These are phyloP conservation scores for Mythimna albipuncta DNA, from an alignment of 2,888 invertebrate species.

Conservation along the genomic window DNA sequence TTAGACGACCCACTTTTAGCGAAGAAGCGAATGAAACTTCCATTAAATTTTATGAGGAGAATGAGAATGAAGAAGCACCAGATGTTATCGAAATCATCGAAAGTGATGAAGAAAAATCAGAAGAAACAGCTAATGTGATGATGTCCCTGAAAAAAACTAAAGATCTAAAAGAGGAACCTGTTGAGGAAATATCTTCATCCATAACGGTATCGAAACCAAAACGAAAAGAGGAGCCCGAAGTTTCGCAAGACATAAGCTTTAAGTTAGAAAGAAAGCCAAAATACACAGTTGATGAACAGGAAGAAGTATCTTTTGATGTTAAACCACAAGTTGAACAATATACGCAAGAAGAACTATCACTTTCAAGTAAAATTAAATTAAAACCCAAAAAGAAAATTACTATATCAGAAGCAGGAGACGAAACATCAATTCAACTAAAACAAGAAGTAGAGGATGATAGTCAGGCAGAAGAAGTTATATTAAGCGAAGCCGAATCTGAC, in stretches of 20 bases:
- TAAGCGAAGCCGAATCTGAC: constrained; percentile 92
- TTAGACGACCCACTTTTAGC: constrained; percentile 93
- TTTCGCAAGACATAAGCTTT: constrained; percentile 91
- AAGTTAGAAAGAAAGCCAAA: constrained; percentile 93
- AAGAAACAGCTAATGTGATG: constrained; percentile 80
- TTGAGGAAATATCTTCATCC: constrained; percentile 84
- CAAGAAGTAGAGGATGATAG: constrained; percentile 92
- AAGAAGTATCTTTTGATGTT: constrained; percentile 89
- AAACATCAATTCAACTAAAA: constrained; percentile 92
- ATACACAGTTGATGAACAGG: constrained; percentile 92
- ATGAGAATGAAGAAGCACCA: constrained; percentile 73
- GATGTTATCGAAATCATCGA: constrained; percentile 87
- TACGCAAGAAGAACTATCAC: constrained; percentile 93
- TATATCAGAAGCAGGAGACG: constrained; percentile 92
- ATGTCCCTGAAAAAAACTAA: constrained; percentile 84
- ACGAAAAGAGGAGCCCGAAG: constrained; percentile 81
- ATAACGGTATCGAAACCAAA: constrained; percentile 81
- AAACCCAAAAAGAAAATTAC: constrained; percentile 92
- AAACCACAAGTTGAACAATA: constrained; percentile 86
- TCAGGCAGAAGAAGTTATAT: constrained; percentile 92
- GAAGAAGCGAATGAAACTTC: constrained; percentile 95
- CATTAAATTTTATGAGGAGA: constrained; percentile 91
- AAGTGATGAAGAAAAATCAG: constrained; percentile 86
- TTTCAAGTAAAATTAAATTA: constrained; percentile 93
- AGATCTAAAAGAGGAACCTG: constrained; percentile 76